phyloP scores from a whole-genome alignment of 2,113 vertebrate species.

The cat (Felis catus) region F.catus_Fca126_mat1.0 CM031411.1:28938001-28938500 shows the following conservation, averaged over 20 bases:
- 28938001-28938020: neutral
- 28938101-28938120: neutral
- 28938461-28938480: too few relatives aligned
- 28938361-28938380: neutral
- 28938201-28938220: neutral
- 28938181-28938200: neutral
- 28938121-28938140: neutral
- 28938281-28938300: neutral
- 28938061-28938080: neutral
- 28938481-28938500: too few relatives aligned
- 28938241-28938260: neutral
- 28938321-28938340: neutral
- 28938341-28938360: neutral
- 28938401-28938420: too few relatives aligned
- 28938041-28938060: neutral
- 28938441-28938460: too few relatives aligned
- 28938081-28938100: neutral
- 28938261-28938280: neutral
- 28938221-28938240: neutral
- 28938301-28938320: neutral
- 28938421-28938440: too few relatives aligned
- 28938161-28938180: neutral
- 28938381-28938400: too few relatives aligned
- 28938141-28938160: neutral
- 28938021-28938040: neutral